These are phyloP conservation scores for Margaritifera margaritifera DNA, from an alignment of 2,888 invertebrate species.

Conservation along the genomic window DNA sequence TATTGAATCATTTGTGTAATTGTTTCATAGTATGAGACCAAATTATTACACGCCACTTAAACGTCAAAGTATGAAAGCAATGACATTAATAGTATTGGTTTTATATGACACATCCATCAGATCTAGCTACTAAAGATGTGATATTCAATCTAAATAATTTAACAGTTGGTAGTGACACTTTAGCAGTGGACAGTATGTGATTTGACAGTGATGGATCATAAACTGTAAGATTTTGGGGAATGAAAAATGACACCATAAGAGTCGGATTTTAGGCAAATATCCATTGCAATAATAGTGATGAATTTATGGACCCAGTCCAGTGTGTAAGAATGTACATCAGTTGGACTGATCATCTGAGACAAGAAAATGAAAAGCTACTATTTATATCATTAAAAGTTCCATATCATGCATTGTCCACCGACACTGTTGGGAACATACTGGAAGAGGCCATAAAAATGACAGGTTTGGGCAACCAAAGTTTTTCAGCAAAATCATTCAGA, in stretches of 20 bases:
- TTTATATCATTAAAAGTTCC: constrained; percentile 8
- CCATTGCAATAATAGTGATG: constrained; percentile 2
- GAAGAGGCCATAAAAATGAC: constrained; percentile 9
- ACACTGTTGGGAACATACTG: constrained; percentile 10
- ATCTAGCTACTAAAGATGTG: constrained; percentile 8
- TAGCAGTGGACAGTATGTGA: constrained; percentile 3
- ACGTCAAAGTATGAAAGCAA: constrained; percentile 7
- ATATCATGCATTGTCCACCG: constrained; percentile 6
- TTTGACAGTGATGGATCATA: constrained; percentile 14
- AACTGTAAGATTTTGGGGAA: constrained; percentile 14
- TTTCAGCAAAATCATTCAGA: constrained; percentile 12
- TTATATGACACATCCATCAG: constrained; percentile 14
- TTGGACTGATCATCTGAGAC: constrained; percentile 6
- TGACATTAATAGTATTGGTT: constrained; percentile 10
- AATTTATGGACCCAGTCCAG: constrained; percentile 3
- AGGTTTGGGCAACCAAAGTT: too few species aligned
- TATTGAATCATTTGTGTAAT: constrained; percentile 5
- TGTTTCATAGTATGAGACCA: constrained; percentile 2
- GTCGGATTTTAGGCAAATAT: too few species aligned
- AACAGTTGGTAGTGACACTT: not conserved
- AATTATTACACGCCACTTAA: constrained; percentile 4
- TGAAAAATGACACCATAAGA: constrained; percentile 18
- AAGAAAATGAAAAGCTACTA: constrained; percentile 3
- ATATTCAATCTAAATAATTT: constrained; percentile 3
- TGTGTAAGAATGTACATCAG: constrained; percentile 12